Base-by-base conservation (phyloP, 2,888 invertebrate genomes). In the Fissipunctia ypsillon region DNA sequence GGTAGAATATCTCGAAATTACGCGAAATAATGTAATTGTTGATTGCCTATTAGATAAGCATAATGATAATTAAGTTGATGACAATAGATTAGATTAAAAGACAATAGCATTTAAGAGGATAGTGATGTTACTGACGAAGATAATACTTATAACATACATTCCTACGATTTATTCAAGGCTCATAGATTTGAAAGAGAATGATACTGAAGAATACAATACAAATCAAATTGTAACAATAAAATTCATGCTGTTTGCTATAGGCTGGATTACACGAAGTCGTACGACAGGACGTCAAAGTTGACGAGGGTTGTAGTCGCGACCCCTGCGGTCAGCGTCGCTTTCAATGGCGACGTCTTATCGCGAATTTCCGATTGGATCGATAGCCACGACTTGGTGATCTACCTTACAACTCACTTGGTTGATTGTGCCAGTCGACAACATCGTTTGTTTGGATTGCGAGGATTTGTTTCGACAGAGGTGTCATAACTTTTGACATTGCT, bases 221-320 rank as follows among this genome's bases (percentile, higher is more conserved):
- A 48, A 41, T 31, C 35, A 61, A 76, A 71, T 65, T 52, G 43
- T 56, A n/a, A 69, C 41, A 64, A 43, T 28, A 48, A 48, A 67
- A 73, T 69, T 66, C 12, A 69, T 71, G 52, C 56, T 48, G 41
- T 81, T 72, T 77, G 64, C 83, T 77, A 75, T 76, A 73, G 76
- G 67, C 31, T 75, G 78, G 64, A 78, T 82, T 74, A 80, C 80
- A 78, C 83, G 76, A 84, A 87, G 88, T 89, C 84, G 84, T 88
- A 84, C 80, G 78, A 89, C 84, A 83, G 84, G 84, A 77, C 88
- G 92, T 93, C 94, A 92, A 90, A 93, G 88, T 92, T 94, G 93
- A 94, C 90, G 89, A 93, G 94, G 93, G 93, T 93, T 87, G 78
- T 76, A 77, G 81, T 84, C 83, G 80, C 74, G 79, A 76, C 76